A percentile compares a stretch with the other conserved stretches of the same genome.
Evolutionary conservation across 2,888 invertebrate species (phyloP).

Genomic region (Chrysodeixis includens): DNA sequence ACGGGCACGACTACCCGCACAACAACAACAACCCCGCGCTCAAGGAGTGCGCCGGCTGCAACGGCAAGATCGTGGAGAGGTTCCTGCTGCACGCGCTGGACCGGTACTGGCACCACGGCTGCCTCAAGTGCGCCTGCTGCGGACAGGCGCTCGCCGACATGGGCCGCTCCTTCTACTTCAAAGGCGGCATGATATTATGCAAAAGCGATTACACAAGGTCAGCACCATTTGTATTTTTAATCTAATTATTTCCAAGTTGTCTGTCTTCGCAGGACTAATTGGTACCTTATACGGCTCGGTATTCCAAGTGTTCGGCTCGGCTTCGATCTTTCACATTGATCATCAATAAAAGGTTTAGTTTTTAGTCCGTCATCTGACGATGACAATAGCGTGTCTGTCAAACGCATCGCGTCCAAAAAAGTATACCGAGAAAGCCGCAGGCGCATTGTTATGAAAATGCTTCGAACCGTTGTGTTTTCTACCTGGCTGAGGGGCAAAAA

Average conservation of each 20-base stretch:
- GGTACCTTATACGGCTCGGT: conserved; percentile 73
- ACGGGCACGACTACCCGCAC: conserved; percentile 90
- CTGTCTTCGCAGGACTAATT: conserved; percentile 71
- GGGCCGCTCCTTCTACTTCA: conserved; percentile 97
- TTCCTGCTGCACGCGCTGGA: conserved; percentile 97
- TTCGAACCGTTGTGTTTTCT: conserved; percentile 84
- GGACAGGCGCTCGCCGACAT: conserved; percentile 96
- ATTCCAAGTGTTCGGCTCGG: conserved; percentile 69
- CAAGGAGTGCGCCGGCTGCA: conserved; percentile 97
- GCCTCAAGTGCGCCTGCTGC: conserved; percentile 98
- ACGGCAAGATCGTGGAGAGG: conserved; percentile 97
- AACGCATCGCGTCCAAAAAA: conserved; percentile 84
- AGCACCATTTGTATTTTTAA: conserved; percentile 70
- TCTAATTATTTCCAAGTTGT: conserved; percentile 57
- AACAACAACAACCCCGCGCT: conserved; percentile 90
- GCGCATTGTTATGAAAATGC: conserved; percentile 89
- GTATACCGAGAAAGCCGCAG: conserved; percentile 82
- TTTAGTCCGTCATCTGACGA: conserved; percentile 85
- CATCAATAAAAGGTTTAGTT: conserved; percentile 80
- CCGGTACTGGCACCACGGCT: conserved; percentile 98
- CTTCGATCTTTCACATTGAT: conserved; percentile 82
- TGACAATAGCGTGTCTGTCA: conserved; percentile 88
- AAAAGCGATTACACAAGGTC: conserved; percentile 98
- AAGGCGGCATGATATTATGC: conserved; percentile 98
- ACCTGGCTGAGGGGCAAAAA: conserved; percentile 85